phyloP scores from a whole-genome alignment of 2,797 vertebrate genomes.

The Graptemys geographica region DNA sequence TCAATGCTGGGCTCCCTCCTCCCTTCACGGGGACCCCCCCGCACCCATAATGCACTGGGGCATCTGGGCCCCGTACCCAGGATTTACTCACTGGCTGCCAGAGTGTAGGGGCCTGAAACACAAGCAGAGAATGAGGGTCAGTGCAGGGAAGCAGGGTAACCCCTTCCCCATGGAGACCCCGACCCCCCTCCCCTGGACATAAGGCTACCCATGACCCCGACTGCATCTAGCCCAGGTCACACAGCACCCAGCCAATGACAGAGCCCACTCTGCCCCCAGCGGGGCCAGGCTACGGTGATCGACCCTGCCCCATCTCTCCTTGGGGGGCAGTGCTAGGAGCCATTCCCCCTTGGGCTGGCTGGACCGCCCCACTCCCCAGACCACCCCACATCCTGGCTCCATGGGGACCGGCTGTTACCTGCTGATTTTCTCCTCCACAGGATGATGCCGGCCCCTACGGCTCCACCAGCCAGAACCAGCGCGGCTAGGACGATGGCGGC shows the following conservation, averaged over 20 bases:
- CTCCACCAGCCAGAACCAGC: neutral
- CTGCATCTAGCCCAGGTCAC: no score
- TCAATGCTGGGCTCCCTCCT: no score
- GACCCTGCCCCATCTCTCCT: no score
- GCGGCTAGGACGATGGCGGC: neutral
- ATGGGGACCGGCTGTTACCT: neutral
- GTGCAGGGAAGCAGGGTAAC: neutral
- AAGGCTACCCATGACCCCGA: no score
- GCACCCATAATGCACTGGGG: no score
- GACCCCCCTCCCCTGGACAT: fast-evolving
- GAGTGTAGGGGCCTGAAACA: neutral
- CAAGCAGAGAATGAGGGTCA: neutral
- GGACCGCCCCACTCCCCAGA: neutral
- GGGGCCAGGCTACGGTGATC: neutral
- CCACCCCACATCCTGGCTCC: neutral
- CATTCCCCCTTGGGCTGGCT: neutral
- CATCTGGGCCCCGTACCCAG: neutral
- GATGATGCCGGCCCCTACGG: neutral
- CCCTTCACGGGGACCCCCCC: no score
- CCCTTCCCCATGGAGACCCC: no score
- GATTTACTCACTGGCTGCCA: neutral
- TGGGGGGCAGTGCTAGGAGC: no score
- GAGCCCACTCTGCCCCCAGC: neutral
- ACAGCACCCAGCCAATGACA: neutral
- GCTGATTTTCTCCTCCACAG: neutral